These are phyloP conservation scores for Emydura subglobosa DNA, from an alignment of 2,113 vertebrate species.

Conservation along the genomic window DNA sequence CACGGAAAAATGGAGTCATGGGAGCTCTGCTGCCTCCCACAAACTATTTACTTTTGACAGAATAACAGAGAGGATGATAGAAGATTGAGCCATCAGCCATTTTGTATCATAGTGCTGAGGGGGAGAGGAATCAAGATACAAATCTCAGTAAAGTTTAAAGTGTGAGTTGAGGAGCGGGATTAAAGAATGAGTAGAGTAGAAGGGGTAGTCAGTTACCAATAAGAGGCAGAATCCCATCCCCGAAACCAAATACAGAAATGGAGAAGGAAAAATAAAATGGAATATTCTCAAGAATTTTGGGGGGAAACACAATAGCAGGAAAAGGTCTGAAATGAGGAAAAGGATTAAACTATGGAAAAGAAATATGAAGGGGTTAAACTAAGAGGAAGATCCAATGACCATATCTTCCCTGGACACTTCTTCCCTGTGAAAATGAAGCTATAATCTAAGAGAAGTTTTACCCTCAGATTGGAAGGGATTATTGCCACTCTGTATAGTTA, in stretches of 20 bases:
- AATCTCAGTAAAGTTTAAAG: not conserved
- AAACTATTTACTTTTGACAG: not conserved
- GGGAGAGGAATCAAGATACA: not conserved
- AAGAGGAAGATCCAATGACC: not conserved
- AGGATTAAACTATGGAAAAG: constrained; percentile 16
- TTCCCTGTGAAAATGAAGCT: not conserved
- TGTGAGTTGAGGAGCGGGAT: not conserved
- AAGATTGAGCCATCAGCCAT: not conserved
- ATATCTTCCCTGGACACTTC: not conserved
- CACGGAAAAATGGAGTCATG: not conserved
- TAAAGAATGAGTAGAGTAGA: not conserved
- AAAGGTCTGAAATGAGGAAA: not conserved
- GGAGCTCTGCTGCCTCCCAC: not conserved
- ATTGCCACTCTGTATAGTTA: not conserved
- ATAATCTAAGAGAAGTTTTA: not conserved
- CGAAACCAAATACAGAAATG: not conserved
- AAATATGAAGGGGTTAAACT: not conserved
- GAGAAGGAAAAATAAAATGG: not conserved
- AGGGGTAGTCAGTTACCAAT: constrained; percentile 10
- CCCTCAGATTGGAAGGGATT: not conserved
- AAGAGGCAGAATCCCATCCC: not conserved
- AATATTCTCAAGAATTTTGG: not conserved
- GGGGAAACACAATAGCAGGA: not conserved
- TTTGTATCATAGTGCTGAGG: not conserved
- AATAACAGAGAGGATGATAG: not conserved